Percentiles rank a stretch among this genome's conserved stretches.
Conservation (phyloP, 2,888 invertebrate genomes). For the Agonum fuliginosum region DNA sequence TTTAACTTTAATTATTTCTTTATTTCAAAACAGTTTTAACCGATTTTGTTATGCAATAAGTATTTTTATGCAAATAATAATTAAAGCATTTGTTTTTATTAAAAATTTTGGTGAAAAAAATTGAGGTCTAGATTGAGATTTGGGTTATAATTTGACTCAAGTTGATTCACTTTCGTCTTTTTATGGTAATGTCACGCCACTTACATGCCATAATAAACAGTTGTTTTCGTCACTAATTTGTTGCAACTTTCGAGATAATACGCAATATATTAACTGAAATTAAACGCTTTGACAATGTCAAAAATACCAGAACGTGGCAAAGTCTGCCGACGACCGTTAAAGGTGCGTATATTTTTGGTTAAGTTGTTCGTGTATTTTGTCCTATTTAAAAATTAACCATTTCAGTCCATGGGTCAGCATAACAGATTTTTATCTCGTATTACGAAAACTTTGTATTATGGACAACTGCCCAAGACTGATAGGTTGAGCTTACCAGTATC, state of each 20-base stretch:
- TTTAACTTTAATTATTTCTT: constrained; percentile 5
- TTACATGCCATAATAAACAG: constrained; percentile 41
- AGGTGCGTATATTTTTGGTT: constrained; percentile 28
- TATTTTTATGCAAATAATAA: background rate
- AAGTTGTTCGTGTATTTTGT: constrained; percentile 13
- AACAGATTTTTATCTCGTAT: constrained; percentile 88
- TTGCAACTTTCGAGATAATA: constrained; percentile 25
- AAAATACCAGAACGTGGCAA: constrained; percentile 55
- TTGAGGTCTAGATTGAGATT: constrained; percentile 8
- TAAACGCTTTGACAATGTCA: constrained; percentile 49
- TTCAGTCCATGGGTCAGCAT: constrained; percentile 81
- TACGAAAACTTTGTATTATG: constrained; percentile 92
- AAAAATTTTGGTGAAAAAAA: background rate
- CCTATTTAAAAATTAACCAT: constrained; percentile 26
- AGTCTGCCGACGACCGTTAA: constrained; percentile 41
- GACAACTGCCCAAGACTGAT: constrained; percentile 82
- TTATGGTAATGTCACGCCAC: constrained; percentile 38
- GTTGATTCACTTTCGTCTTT: constrained; percentile 33
- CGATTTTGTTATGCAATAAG: background rate
- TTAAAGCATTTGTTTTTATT: constrained; percentile 3
- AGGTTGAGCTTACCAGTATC: constrained; percentile 86
- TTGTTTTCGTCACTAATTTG: constrained; percentile 31
- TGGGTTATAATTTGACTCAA: constrained; percentile 37
- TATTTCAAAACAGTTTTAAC: background rate
- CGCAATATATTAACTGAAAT: constrained; percentile 25